Percentiles rank a stretch among this genome's conserved stretches.
Conservation (phyloP, 2,113 vertebrate species). For the Callipepla californica region DNA sequence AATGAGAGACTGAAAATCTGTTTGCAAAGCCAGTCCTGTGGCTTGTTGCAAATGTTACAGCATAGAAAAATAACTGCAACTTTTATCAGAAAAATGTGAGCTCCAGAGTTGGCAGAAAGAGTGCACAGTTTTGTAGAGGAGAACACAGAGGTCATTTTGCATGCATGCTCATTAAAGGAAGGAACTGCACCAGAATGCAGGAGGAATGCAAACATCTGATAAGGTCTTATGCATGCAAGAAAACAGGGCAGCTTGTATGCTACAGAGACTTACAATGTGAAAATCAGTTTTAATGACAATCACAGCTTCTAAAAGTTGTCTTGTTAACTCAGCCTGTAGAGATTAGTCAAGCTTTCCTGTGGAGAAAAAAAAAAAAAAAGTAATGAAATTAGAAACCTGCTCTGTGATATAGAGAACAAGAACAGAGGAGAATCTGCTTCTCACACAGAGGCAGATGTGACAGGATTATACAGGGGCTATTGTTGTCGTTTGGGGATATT, state of each 20-base stretch:
- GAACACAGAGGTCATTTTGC: slow-evolving; percentile 44
- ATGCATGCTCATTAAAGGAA: slow-evolving; percentile 40
- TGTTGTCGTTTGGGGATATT: background rate
- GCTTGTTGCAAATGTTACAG: background rate
- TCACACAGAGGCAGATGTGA: background rate
- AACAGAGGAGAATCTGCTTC: background rate
- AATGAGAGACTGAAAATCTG: background rate
- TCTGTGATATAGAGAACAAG: background rate
- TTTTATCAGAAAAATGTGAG: background rate
- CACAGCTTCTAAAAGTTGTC: background rate
- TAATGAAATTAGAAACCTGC: background rate
- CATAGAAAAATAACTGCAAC: slow-evolving; percentile 5
- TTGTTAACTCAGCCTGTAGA: background rate
- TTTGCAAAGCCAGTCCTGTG: background rate
- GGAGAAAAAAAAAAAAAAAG: background rate
- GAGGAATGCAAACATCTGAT: background rate
- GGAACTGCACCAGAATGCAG: slow-evolving; percentile 51
- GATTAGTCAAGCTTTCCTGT: background rate
- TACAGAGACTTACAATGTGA: background rate
- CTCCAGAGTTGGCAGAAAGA: background rate
- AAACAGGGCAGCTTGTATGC: background rate
- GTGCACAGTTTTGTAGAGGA: background rate
- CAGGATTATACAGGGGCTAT: background rate
- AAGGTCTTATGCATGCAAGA: background rate
- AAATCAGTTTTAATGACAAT: background rate